Percentiles rank a stretch among this genome's conserved stretches.
Evolutionary conservation across 2,888 invertebrate species (phyloP).

Genomic region (Macroteleia sp.): DNA sequence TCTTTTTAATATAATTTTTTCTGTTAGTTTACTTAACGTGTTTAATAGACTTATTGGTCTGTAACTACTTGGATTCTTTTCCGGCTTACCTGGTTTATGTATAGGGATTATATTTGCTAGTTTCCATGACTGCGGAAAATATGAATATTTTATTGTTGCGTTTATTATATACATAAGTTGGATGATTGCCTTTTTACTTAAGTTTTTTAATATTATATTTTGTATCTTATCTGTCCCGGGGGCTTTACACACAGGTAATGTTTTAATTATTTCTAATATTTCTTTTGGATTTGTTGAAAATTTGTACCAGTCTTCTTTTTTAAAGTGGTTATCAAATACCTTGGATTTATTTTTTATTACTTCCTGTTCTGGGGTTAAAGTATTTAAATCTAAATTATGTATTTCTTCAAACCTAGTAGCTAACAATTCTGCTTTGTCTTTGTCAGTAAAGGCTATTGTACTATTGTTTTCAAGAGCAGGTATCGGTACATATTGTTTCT

Average conservation of each 20-base stretch:
- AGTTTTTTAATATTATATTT: slow-evolving; percentile 57
- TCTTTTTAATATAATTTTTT: no score
- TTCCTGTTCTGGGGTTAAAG: slow-evolving; percentile 17
- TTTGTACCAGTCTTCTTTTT: no score
- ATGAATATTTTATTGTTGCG: slow-evolving; percentile 33
- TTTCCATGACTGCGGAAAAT: slow-evolving; percentile 56
- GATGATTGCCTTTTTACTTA: slow-evolving; percentile 34
- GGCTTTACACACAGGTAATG: slow-evolving; percentile 18
- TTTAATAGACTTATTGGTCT: slow-evolving; percentile 26
- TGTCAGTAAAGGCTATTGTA: neutral
- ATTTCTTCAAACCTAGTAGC: slow-evolving; percentile 41
- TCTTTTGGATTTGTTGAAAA: no score
- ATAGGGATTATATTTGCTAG: slow-evolving; percentile 45
- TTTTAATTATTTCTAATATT: no score
- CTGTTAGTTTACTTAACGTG: neutral
- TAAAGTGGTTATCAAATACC: no score
- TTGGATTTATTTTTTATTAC: neutral
- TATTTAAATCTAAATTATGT: slow-evolving; percentile 27
- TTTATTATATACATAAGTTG: slow-evolving; percentile 49
- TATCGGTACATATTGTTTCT: slow-evolving; percentile 27
- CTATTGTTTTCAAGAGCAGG: slow-evolving; percentile 17
- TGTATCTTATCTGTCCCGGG: slow-evolving; percentile 54
- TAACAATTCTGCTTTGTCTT: slow-evolving; percentile 50
- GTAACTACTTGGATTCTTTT: slow-evolving; percentile 41
- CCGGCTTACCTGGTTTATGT: slow-evolving; percentile 46